Percentiles rank a stretch among this genome's conserved stretches.
Evolutionary conservation across 2,888 invertebrate species (phyloP).

Genomic region (Pterobdella sp.): DNA sequence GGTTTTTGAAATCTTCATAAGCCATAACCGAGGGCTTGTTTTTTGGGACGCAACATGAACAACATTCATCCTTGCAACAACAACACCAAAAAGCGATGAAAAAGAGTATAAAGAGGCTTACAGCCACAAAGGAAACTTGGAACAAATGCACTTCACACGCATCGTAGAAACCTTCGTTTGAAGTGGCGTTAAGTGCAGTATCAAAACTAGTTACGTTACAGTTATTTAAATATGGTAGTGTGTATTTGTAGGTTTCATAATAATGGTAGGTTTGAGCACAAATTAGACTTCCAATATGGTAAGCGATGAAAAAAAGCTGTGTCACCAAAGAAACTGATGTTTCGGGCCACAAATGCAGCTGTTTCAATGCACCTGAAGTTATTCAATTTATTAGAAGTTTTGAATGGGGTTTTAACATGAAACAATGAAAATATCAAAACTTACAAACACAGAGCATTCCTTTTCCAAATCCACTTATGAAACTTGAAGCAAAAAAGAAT

Average conservation of each 20-base stretch:
- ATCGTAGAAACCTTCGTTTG: not conserved
- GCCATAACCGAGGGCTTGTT: not conserved
- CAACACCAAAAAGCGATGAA: constrained; percentile 4
- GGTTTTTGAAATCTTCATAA: constrained; percentile 19
- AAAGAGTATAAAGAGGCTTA: not conserved
- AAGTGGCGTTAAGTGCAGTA: not conserved
- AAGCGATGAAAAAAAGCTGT: constrained; percentile 23
- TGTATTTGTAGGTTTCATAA: not conserved
- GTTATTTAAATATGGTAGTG: not conserved
- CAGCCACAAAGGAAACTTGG: not conserved
- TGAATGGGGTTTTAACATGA: not conserved
- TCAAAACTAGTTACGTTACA: constrained; percentile 2
- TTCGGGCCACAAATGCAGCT: constrained; percentile 17
- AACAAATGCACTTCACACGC: not conserved
- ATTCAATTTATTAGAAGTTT: not conserved
- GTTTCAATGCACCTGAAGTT: constrained; percentile 4
- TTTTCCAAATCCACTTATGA: constrained; percentile 22
- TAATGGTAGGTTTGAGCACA: constrained; percentile 5
- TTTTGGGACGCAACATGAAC: not conserved
- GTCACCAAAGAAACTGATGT: constrained; percentile 14
- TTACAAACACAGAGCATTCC: constrained; percentile 25
- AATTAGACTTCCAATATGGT: constrained; percentile 16
- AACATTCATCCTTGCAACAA: constrained; percentile 11
- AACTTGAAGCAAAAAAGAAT: constrained; percentile 15
- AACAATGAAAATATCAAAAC: not conserved